Evolutionary conservation across 2,113 vertebrate genomes (phyloP), one percentile per base, ranked within the genome.

Genomic region (Pomatorhinus ruficollis): DNA sequence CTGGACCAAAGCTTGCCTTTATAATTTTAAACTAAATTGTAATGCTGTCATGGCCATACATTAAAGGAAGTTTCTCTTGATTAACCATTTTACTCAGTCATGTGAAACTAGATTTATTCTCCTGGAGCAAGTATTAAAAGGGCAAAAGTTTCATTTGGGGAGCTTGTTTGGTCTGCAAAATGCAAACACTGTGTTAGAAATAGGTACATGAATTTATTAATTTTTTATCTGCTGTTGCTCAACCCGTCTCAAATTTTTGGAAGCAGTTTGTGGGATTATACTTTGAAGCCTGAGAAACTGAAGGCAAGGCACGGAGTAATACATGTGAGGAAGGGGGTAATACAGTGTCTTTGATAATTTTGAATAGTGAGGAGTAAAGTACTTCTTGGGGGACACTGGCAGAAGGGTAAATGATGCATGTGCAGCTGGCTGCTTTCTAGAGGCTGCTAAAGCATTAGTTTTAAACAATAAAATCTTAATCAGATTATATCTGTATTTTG

Each of bases 11-110:
- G n/a, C 70, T 91, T 8, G 20, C 64, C 86, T 84, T 94, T 95
- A 96, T 96, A 19, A 56, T 85, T 94, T 90, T 87, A 64, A 89
- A 45, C 63, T 83, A 88, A 71, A 91, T 44, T 81, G 54, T 87
- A 70, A 77, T 63, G 47, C 65, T 83, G 68, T 71, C 78, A 88
- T 87, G 39, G 77, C 56, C 5, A 12, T 52, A 74, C 63, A 80
- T 89, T 86, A 71, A 69, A 89, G 61, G 57, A 92, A 89, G 61
- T 85, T 77, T 88, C 86, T 94, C 53, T 71, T 80, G 50, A 89
- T 95, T 68, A 92, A 91, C 83, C 92, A 6, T 94, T 96, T 89
- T 89, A 64, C 15, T 96, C 78, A 88, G 82, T 76, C 56, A 60
- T 83, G 68, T 85, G 53, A 87, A 87, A 89, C 57, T 79, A 71